Percentiles rank a stretch among this genome's conserved stretches.
Conservation (phyloP, 2,113 vertebrate genomes). For the Oryctolagus cuniculus region DNA sequence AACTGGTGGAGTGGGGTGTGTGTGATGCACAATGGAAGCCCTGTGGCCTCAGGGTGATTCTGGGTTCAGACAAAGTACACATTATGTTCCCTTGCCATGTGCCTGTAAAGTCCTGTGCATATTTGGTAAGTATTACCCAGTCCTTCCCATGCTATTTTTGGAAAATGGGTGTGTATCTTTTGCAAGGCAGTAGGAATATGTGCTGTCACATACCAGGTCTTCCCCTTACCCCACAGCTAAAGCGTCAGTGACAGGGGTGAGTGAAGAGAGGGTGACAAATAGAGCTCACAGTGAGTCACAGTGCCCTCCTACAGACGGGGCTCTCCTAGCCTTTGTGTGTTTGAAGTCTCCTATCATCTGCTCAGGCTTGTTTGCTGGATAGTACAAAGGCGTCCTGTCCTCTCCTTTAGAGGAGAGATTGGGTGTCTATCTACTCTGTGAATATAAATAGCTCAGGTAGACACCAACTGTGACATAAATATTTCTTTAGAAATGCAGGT, state of each 20-base stretch:
- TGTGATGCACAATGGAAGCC: not conserved
- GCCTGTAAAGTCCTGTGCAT: not conserved
- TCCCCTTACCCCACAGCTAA: not conserved
- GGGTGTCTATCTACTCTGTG: not conserved
- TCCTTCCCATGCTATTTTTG: not conserved
- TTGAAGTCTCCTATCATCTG: not conserved
- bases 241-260: not conserved
- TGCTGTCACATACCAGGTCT: not conserved
- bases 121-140: not conserved
- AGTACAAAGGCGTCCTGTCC: not conserved
- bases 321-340: not conserved
- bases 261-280: not conserved
- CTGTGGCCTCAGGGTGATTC: not conserved
- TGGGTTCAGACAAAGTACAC: slow-evolving; percentile 29
- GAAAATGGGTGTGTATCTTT: not conserved
- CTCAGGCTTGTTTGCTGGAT: not conserved
- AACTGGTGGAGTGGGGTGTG: slow-evolving; percentile 6
- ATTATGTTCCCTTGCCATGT: not conserved
- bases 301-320: not conserved
- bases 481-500: not conserved
- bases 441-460: not conserved
- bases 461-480: not conserved
- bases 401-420: not conserved
- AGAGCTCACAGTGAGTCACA: not conserved
- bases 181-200: not conserved